These are phyloP conservation scores for Phenganax marumi DNA, from an alignment of 92 coral and sea anemone genomes.

Conservation along the genomic window DNA sequence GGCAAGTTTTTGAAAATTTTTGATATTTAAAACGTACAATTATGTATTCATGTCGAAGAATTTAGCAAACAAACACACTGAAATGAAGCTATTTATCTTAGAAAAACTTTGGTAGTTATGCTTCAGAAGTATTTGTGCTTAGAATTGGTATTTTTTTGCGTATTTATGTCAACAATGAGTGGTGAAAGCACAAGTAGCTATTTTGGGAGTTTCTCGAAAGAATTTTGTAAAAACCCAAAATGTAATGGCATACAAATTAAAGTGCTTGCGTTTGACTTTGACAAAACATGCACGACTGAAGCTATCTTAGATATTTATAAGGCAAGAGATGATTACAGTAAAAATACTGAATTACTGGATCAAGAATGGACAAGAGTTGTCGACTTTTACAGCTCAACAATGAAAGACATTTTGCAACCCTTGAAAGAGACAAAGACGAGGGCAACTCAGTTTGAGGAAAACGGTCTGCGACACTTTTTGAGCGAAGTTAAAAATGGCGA, in stretches of 20 bases:
- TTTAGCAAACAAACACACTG: not conserved
- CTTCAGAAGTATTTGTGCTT: not conserved
- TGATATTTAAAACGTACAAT: not conserved
- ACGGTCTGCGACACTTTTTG: conserved; percentile 67
- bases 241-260: conserved; percentile 65
- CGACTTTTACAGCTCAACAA: conserved; percentile 56
- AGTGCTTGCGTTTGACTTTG: conserved; percentile 90
- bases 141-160: conserved; percentile 7
- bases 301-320: conserved; percentile 82
- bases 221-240: not conserved
- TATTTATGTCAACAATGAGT: not conserved
- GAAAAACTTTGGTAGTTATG: not conserved
- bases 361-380: conserved; percentile 71
- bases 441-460: conserved; percentile 50
- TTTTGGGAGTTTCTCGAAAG: not conserved
- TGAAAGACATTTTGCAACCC: conserved; percentile 53
- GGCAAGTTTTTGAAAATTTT: not conserved
- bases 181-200: too few species aligned
- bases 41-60: not conserved
- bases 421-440: conserved; percentile 42
- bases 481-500: conserved; percentile 62
- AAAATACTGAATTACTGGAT: conserved; percentile 60
- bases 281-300: conserved; percentile 82
- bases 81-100: not conserved
- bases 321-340: conserved; percentile 72